Percentiles rank a stretch among this genome's conserved stretches.
phyloP scores from a whole-genome alignment of 1,140 invertebrate genomes.

The Drosophila obscura region DNA sequence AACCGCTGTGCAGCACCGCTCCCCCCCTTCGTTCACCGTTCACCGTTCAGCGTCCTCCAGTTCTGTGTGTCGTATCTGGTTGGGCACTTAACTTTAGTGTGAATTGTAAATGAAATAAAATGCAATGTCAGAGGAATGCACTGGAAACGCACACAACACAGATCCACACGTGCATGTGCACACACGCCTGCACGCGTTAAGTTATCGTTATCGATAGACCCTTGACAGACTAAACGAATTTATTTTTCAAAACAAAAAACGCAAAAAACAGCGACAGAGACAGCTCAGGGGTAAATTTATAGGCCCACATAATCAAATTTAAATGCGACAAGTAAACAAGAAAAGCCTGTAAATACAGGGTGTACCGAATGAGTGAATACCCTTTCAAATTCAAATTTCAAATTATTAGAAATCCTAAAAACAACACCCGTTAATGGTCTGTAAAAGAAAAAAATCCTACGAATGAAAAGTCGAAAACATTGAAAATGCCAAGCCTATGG shows the following conservation, averaged over 20 bases:
- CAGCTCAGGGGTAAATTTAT: constrained; percentile 15
- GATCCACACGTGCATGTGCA: background rate
- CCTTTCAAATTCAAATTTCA: too few relatives aligned
- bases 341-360: too few relatives aligned
- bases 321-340: constrained; percentile 19
- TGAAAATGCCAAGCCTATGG: too few relatives aligned
- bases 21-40: background rate
- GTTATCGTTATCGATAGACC: constrained; percentile 63
- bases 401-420: too few relatives aligned
- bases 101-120: constrained; percentile 55
- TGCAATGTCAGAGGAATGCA: constrained; percentile 25
- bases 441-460: too few relatives aligned
- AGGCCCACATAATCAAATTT: constrained; percentile 18
- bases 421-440: too few relatives aligned
- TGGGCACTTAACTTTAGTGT: constrained; percentile 54
- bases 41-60: too few relatives aligned
- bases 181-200: constrained; percentile 31
- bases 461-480: too few relatives aligned
- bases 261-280: constrained; percentile 29
- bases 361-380: too few relatives aligned
- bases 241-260: constrained; percentile 54
- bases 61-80: constrained; percentile 37
- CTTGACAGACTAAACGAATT: constrained; percentile 38
- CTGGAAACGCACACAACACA: background rate
- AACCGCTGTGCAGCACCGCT: constrained; percentile 47